These are phyloP conservation scores for Zaprionus obscuricornis DNA, from an alignment of 2,888 invertebrate species.

Conservation along the genomic window DNA sequence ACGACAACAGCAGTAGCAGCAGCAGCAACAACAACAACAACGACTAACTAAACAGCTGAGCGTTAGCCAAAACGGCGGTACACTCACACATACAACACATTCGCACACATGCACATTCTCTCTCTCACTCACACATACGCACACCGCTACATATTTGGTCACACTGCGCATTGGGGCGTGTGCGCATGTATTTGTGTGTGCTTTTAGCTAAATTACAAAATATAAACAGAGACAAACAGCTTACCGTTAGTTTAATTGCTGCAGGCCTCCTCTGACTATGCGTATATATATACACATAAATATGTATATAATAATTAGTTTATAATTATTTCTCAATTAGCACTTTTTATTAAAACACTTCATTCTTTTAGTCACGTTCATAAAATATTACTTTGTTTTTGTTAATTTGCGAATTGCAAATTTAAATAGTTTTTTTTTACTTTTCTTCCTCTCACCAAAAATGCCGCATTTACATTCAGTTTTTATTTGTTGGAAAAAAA, in stretches of 20 bases:
- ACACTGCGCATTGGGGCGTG: slow-evolving; percentile 35
- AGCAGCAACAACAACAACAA: slow-evolving; percentile 33
- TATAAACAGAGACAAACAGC: slow-evolving; percentile 46
- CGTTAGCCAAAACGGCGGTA: slow-evolving; percentile 40
- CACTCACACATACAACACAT: slow-evolving; percentile 20
- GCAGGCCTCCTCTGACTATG: neutral
- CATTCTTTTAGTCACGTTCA: neutral
- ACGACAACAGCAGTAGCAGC: slow-evolving; percentile 33
- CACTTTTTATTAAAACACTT: neutral
- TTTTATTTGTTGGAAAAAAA: slow-evolving; percentile 10
- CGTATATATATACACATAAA: neutral
- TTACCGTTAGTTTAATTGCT: slow-evolving; percentile 42
- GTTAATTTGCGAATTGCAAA: neutral
- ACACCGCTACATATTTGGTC: slow-evolving; percentile 13
- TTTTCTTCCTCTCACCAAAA: slow-evolving; percentile 20
- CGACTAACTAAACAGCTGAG: slow-evolving; percentile 53
- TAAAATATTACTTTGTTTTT: no score
- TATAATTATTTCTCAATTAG: no score
- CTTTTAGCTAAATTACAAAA: slow-evolving; percentile 53
- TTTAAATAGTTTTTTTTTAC: neutral
- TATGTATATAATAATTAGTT: neutral
- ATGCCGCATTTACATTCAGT: slow-evolving; percentile 39
- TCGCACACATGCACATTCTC: neutral
- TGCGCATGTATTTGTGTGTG: slow-evolving; percentile 49
- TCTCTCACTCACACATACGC: neutral